phyloP scores from a whole-genome alignment of 2,888 invertebrate genomes.

The Conchocele bisecta region DNA sequence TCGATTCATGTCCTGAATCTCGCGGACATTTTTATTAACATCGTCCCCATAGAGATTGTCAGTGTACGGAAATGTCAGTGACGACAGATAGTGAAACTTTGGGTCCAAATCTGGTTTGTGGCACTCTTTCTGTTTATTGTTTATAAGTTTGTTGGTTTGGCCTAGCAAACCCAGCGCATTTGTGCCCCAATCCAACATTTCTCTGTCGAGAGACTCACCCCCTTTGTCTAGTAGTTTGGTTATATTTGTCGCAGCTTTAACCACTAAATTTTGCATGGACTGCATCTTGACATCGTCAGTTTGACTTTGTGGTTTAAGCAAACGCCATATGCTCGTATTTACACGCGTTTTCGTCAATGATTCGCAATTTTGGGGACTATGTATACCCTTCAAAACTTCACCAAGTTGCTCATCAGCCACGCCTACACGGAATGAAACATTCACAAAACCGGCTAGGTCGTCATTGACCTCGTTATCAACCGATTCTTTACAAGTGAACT shows the following conservation, averaged over 20 bases:
- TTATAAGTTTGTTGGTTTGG: slow-evolving; percentile 22
- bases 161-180: slow-evolving; percentile 35
- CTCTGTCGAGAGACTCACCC: background rate
- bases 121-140: slow-evolving; percentile 12
- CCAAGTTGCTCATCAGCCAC: slow-evolving; percentile 10
- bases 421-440: slow-evolving; percentile 30
- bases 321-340: slow-evolving; percentile 19
- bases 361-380: slow-evolving; percentile 27
- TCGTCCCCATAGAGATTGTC: slow-evolving; percentile 33
- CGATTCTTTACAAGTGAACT: slow-evolving; percentile 5
- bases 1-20: background rate
- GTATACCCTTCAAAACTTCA: slow-evolving; percentile 15
- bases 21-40: background rate
- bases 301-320: slow-evolving; percentile 22
- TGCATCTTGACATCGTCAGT: slow-evolving; percentile 24
- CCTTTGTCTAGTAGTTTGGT: slow-evolving; percentile 26
- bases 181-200: slow-evolving; percentile 18
- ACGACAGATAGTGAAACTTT: slow-evolving; percentile 29
- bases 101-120: slow-evolving; percentile 28
- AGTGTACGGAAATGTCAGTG: slow-evolving; percentile 22
- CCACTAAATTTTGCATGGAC: slow-evolving; percentile 11
- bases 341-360: slow-evolving; percentile 15
- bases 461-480: slow-evolving; percentile 12
- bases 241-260: slow-evolving; percentile 22
- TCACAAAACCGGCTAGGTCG: slow-evolving; percentile 26